Conservation (phyloP, 2,113 vertebrate species). For the Hystrix brachyura region DNA sequence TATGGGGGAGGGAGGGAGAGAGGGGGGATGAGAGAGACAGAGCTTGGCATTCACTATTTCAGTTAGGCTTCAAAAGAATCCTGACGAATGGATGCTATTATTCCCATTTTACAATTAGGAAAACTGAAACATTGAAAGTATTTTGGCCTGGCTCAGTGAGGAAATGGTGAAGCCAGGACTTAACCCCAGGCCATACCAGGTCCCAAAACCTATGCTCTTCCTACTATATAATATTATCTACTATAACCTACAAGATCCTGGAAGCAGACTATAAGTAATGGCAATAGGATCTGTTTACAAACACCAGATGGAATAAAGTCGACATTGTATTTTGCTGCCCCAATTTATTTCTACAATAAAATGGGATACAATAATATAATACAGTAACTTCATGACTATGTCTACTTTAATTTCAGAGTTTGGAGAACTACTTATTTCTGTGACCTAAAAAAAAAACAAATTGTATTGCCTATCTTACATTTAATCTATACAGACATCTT, state of each 20-base stretch:
- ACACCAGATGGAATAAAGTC: slow-evolving; percentile 12
- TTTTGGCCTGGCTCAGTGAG: neutral
- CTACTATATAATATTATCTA: neutral
- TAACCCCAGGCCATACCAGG: neutral
- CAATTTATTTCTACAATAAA: slow-evolving; percentile 50
- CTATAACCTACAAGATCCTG: neutral
- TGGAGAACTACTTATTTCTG: slow-evolving; percentile 10
- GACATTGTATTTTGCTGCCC: slow-evolving; percentile 18
- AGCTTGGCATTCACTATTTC: slow-evolving; percentile 28
- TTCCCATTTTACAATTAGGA: neutral
- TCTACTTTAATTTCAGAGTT: slow-evolving; percentile 36
- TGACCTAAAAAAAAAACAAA: neutral
- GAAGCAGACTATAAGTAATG: slow-evolving; percentile 29
- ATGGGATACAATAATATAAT: neutral
- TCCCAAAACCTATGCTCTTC: neutral
- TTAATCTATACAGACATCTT: slow-evolving; percentile 42
- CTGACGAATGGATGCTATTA: neutral
- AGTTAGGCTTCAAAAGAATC: slow-evolving; percentile 7
- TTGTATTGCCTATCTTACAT: slow-evolving; percentile 9
- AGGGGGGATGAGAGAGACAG: too few relatives aligned
- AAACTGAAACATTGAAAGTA: neutral
- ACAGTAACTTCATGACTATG: slow-evolving; percentile 22
- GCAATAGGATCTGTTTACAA: slow-evolving; percentile 49
- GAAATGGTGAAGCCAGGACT: neutral
- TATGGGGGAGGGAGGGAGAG: neutral